Evolutionary conservation across 2,797 vertebrate genomes (phyloP).

Genomic region (Mallotus villosus): DNA sequence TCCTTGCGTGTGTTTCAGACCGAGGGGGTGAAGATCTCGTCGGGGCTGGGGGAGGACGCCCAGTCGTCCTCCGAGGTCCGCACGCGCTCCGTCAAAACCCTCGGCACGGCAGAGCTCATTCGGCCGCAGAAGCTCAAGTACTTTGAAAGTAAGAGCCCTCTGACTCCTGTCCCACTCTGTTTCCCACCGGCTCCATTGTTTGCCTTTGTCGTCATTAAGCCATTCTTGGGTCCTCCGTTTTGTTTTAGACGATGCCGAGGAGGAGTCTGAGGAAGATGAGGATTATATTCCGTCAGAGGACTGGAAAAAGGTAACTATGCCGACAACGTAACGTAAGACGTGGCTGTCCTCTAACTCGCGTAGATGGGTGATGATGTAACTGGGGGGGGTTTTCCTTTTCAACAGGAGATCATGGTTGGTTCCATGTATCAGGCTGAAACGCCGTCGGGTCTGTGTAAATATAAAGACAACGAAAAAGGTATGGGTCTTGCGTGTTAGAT

Average conservation of each 20-base stretch:
- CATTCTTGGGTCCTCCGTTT: background rate
- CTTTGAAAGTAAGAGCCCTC: slow-evolving; percentile 42
- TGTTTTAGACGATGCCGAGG: slow-evolving; percentile 86
- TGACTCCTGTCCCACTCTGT: background rate
- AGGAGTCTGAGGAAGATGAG: slow-evolving; percentile 98
- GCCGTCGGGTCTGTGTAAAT: slow-evolving; percentile 87
- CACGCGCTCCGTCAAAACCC: slow-evolving; percentile 70
- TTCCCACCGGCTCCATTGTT: no score
- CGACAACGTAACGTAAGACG: background rate
- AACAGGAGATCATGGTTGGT: slow-evolving; percentile 99
- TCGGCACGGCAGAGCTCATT: slow-evolving; percentile 59
- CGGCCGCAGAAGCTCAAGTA: slow-evolving; percentile 36
- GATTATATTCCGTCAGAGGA: slow-evolving; percentile 98
- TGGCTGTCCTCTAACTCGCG: background rate
- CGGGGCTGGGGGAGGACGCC: slow-evolving; percentile 79
- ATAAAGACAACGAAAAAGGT: slow-evolving; percentile 96
- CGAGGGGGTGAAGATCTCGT: slow-evolving; percentile 78
- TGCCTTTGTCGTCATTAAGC: no score
- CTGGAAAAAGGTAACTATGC: slow-evolving; percentile 91
- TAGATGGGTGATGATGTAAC: background rate
- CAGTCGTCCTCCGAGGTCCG: slow-evolving; percentile 78
- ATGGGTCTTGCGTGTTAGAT: slow-evolving; percentile 15
- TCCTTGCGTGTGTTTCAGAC: slow-evolving; percentile 61
- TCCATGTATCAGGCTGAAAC: slow-evolving; percentile 99
- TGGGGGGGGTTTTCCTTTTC: slow-evolving; percentile 16